Evolutionary conservation across 2,888 invertebrate genomes (phyloP).

Genomic region (Macroteleia sp.): DNA sequence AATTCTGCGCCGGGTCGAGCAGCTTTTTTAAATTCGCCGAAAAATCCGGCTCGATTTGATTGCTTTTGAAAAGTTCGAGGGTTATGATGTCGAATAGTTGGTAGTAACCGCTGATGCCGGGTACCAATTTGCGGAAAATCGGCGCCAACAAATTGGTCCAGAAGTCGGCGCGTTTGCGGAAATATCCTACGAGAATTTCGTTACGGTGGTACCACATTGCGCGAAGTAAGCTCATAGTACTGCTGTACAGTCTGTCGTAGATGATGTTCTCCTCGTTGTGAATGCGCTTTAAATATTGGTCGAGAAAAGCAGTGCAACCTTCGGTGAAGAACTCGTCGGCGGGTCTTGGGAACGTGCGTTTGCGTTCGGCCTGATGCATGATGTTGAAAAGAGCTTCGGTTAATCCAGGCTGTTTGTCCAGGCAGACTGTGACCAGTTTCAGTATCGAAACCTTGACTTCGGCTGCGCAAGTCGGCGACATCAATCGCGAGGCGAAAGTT

Average conservation of each 20-base stretch:
- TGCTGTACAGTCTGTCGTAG: conserved; percentile 79
- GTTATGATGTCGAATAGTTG: conserved; percentile 81
- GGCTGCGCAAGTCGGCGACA: conserved; percentile 84
- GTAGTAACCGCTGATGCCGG: conserved; percentile 77
- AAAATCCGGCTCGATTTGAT: conserved; percentile 77
- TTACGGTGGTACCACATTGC: conserved; percentile 83
- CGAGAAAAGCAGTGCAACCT: conserved; percentile 81
- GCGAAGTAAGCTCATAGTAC: conserved; percentile 81
- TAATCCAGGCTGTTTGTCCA: conserved; percentile 84
- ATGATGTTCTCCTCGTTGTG: conserved; percentile 79
- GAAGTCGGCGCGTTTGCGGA: conserved; percentile 80
- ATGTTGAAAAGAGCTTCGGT: conserved; percentile 83
- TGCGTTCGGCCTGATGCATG: conserved; percentile 81
- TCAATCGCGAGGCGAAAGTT: conserved; percentile 85
- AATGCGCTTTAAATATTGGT: conserved; percentile 77
- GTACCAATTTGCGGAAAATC: conserved; percentile 76
- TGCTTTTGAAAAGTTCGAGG: conserved; percentile 81
- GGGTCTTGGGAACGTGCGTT: conserved; percentile 80
- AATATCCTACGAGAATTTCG: conserved; percentile 81
- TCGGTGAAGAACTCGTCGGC: conserved; percentile 81
- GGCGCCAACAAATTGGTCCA: conserved; percentile 82
- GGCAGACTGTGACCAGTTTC: conserved; percentile 83
- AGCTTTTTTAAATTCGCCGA: conserved; percentile 76
- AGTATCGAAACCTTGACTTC: conserved; percentile 84
- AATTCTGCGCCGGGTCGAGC: conserved; percentile 73